These are phyloP conservation scores for Aplysia californica DNA, from an alignment of 1,140 invertebrate species.

Conservation along the genomic window DNA sequence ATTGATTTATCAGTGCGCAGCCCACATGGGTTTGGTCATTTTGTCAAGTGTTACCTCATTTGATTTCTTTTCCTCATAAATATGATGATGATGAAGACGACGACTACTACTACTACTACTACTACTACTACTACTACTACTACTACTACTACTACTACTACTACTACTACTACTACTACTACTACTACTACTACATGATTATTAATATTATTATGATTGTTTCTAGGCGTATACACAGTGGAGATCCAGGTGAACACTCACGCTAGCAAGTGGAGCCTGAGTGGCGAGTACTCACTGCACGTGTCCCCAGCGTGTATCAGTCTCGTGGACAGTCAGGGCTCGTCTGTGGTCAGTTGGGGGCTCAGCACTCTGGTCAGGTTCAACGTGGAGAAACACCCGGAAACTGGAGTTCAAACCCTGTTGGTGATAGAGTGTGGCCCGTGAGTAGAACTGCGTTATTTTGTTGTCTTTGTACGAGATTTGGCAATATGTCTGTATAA, in stretches of 20 bases:
- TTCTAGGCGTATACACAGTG: background rate
- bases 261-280: slow-evolving; percentile 3
- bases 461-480: background rate
- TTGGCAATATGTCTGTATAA: too few species aligned
- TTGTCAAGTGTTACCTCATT: too few species aligned
- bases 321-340: slow-evolving; percentile 10
- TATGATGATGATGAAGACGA: background rate
- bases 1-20: too few species aligned
- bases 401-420: slow-evolving; percentile 27
- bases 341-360: slow-evolving; percentile 40
- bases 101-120: background rate
- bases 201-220: background rate
- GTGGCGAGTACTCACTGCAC: background rate
- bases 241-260: background rate
- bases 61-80: too few species aligned
- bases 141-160: background rate
- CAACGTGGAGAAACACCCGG: slow-evolving; percentile 34
- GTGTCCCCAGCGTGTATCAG: slow-evolving; percentile 18
- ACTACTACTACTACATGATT: background rate
- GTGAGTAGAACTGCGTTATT: slow-evolving; percentile 36
- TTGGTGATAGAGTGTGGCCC: slow-evolving; percentile 45
- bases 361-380: slow-evolving; percentile 43
- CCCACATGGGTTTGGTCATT: too few species aligned
- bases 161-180: background rate
- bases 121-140: background rate